These are phyloP conservation scores for Cydia pomonella DNA, from an alignment of 1,140 invertebrate species.

Conservation along the genomic window DNA sequence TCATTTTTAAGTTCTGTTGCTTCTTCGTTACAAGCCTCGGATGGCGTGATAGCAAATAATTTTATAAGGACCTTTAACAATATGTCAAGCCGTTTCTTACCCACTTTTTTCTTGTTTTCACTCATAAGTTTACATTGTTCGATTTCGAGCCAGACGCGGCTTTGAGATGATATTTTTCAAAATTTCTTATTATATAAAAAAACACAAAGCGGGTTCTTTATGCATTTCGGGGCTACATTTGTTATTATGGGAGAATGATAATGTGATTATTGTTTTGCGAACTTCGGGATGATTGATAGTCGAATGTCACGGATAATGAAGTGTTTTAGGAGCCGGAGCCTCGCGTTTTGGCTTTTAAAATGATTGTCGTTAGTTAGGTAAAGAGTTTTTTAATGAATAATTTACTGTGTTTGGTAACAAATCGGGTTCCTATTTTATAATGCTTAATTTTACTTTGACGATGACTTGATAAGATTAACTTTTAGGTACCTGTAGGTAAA, in stretches of 20 bases:
- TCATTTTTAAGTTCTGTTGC: conserved; percentile 59
- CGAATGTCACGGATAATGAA: conserved; percentile 78
- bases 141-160: conserved; percentile 62
- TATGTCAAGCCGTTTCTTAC: conserved; percentile 73
- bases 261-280: conserved; percentile 81
- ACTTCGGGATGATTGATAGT: conserved; percentile 74
- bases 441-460: background rate
- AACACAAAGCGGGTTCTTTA: conserved; percentile 77
- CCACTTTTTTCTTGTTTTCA: conserved; percentile 70
- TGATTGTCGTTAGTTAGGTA: conserved; percentile 18
- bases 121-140: conserved; percentile 78
- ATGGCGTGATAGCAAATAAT: conserved; percentile 80
- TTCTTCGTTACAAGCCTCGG: conserved; percentile 66
- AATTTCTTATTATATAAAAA: conserved; percentile 69
- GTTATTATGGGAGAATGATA: conserved; percentile 79
- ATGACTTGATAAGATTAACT: too few relatives aligned
- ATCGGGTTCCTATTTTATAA: background rate
- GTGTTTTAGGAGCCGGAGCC: conserved; percentile 63
- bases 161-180: conserved; percentile 71
- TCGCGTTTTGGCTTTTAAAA: conserved; percentile 60
- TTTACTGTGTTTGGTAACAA: background rate
- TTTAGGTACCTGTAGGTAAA: background rate
- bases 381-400: conserved; percentile 13
- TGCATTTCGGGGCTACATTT: conserved; percentile 75
- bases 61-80: conserved; percentile 79